phyloP scores from a whole-genome alignment of 2,888 invertebrate genomes.

The Drosophila monieri region DNA sequence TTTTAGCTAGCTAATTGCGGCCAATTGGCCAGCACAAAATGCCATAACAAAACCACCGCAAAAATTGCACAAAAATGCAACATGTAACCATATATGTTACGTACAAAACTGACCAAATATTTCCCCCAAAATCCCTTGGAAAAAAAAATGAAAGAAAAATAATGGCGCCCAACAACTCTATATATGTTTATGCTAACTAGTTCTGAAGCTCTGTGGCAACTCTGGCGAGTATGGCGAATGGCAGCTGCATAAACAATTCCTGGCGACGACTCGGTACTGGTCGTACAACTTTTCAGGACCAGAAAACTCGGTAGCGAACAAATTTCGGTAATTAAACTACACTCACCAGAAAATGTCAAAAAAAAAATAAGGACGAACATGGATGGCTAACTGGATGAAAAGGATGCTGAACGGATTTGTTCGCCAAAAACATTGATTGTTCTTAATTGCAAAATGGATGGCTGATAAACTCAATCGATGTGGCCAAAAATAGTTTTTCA shows the following conservation, averaged over 20 bases:
- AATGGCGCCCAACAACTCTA: neutral
- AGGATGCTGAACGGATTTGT: slow-evolving; percentile 15
- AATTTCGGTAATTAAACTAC: slow-evolving; percentile 42
- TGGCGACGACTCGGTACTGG: slow-evolving; percentile 11
- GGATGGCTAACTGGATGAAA: neutral
- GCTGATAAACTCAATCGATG: slow-evolving; percentile 30
- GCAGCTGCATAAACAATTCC: slow-evolving; percentile 65
- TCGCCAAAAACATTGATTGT: slow-evolving; percentile 37
- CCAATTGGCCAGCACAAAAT: slow-evolving; percentile 47
- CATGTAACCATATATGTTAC: slow-evolving; percentile 8
- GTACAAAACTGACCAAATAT: neutral
- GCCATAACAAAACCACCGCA: slow-evolving; percentile 38
- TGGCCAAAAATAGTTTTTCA: slow-evolving; percentile 25
- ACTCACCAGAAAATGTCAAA: neutral
- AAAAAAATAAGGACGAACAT: neutral
- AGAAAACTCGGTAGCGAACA: slow-evolving; percentile 23
- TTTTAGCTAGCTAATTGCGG: slow-evolving; percentile 44
- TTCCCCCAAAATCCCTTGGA: neutral
- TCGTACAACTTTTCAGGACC: slow-evolving; percentile 22
- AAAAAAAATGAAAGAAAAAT: neutral
- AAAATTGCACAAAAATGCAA: slow-evolving; percentile 11
- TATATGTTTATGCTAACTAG: slow-evolving; percentile 47
- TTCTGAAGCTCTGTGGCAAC: slow-evolving; percentile 10
- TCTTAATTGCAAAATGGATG: slow-evolving; percentile 34
- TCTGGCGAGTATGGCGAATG: slow-evolving; percentile 29